Conservation (phyloP, 2,113 vertebrate genomes). For the Podilymbus podiceps region DNA sequence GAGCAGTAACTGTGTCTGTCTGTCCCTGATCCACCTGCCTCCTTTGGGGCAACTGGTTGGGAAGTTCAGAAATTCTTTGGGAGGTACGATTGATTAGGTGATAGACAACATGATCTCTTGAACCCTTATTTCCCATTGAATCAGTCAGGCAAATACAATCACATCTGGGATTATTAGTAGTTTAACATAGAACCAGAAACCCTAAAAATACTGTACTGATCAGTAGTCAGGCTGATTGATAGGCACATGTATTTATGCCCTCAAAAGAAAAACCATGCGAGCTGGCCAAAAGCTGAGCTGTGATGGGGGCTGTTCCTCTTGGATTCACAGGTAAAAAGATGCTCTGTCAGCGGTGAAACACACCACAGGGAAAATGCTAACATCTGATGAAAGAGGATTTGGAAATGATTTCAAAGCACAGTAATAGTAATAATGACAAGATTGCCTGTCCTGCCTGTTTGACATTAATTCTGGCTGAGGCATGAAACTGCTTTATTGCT, state of each 20-base stretch:
- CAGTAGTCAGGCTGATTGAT: neutral
- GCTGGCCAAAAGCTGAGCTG: neutral
- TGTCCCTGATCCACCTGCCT: neutral
- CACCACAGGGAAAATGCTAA: neutral
- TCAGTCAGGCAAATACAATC: neutral
- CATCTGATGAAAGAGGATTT: neutral
- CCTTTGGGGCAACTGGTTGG: neutral
- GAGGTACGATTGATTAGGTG: neutral
- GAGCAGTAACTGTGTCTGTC: neutral
- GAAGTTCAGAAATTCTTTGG: neutral
- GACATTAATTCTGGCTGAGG: neutral
- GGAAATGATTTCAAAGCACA: neutral
- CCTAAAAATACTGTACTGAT: neutral
- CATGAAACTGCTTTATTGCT: neutral
- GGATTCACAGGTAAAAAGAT: neutral
- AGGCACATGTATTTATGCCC: neutral
- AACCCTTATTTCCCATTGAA: neutral
- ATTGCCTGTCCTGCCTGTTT: neutral
- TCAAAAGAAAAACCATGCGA: neutral
- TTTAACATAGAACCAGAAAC: neutral
- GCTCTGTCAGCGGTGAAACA: neutral
- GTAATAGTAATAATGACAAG: neutral
- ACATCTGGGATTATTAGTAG: neutral
- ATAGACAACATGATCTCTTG: neutral
- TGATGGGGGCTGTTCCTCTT: neutral